Evolutionary conservation across 1,140 invertebrate species (phyloP).

Genomic region (Panulirus ornatus): DNA sequence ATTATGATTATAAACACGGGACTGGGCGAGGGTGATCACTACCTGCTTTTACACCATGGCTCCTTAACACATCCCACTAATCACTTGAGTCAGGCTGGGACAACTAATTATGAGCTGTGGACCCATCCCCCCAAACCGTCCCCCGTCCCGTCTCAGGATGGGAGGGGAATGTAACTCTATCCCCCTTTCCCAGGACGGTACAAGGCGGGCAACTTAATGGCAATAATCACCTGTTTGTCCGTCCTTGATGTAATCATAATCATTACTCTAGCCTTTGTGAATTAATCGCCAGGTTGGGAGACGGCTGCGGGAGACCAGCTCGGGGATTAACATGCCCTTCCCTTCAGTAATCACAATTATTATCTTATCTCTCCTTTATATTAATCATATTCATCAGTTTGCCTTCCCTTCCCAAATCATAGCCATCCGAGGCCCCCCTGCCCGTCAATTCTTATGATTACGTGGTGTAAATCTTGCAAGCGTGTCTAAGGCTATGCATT

Average conservation of each 20-base stretch:
- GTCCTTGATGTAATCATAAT: constrained; percentile 21
- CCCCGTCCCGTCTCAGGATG: constrained; percentile 15
- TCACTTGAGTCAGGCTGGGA: constrained; percentile 13
- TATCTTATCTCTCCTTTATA: constrained; percentile 52
- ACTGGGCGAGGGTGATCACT: neutral
- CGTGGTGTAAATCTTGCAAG: constrained; percentile 11
- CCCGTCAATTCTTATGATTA: constrained; percentile 33
- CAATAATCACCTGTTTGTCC: constrained; percentile 27
- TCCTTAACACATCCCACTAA: constrained; percentile 10
- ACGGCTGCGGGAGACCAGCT: neutral
- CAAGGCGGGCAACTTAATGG: constrained; percentile 42
- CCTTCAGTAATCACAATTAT: constrained; percentile 55
- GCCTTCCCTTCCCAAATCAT: constrained; percentile 14
- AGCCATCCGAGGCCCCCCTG: neutral
- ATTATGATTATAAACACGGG: neutral
- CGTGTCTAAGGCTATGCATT: constrained; percentile 28
- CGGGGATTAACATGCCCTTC: constrained; percentile 24
- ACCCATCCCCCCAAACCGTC: neutral
- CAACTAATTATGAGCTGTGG: constrained; percentile 13
- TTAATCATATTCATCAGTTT: constrained; percentile 55
- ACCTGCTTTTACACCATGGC: neutral
- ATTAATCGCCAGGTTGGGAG: constrained; percentile 18
- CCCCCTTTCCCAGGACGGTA: constrained; percentile 8
- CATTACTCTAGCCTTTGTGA: constrained; percentile 13
- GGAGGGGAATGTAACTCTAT: constrained; percentile 47